Evolutionary conservation across 2,797 vertebrate genomes (phyloP).

Genomic region (Tapera naevia): DNA sequence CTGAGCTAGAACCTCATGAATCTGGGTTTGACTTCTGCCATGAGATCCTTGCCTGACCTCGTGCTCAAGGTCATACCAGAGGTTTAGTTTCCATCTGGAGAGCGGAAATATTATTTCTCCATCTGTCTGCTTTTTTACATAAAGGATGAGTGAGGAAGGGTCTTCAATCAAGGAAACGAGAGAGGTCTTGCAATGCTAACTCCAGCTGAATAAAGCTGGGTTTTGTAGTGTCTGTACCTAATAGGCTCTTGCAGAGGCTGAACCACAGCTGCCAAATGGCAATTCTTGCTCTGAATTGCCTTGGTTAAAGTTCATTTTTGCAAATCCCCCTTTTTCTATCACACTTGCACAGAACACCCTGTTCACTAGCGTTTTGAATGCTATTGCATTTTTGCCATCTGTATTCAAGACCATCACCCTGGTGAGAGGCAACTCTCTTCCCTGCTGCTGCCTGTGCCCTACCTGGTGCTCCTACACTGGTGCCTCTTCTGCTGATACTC

Average conservation of each 20-base stretch:
- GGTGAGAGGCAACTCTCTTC: not conserved
- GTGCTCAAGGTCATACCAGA: not conserved
- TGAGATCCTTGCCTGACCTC: not conserved
- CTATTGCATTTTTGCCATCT: not conserved
- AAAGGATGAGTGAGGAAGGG: not conserved
- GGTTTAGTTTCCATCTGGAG: not conserved
- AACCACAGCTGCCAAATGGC: not conserved
- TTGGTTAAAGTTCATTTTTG: not conserved
- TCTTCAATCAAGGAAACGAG: not conserved
- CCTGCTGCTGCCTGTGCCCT: not conserved
- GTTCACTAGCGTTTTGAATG: not conserved
- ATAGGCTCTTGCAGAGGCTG: not conserved
- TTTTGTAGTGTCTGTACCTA: not conserved
- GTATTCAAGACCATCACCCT: not conserved
- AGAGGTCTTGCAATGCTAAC: not conserved
- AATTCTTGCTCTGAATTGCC: not conserved
- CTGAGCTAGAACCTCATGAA: not conserved
- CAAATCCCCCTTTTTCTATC: not conserved
- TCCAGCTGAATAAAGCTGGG: not conserved
- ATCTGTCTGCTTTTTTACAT: not conserved
- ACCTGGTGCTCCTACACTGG: rapidly evolving
- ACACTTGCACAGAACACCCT: not conserved
- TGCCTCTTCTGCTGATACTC: not conserved
- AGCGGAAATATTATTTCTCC: not conserved
- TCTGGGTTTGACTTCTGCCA: not conserved